These are phyloP conservation scores for Digitonthophagus gazella DNA, from an alignment of 2,888 invertebrate species.

Conservation along the genomic window DNA sequence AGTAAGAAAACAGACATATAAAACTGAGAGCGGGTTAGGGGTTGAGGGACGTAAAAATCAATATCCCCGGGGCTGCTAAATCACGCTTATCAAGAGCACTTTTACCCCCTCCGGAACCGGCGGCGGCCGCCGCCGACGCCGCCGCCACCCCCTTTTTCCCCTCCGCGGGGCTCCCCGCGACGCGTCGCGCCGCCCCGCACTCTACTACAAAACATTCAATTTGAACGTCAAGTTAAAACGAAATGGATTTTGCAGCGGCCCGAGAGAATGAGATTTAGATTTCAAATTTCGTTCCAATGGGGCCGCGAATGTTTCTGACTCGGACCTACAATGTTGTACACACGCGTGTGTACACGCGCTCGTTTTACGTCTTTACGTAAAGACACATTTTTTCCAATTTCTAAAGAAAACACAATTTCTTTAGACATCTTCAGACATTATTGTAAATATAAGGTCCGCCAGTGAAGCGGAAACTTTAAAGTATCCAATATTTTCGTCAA, in stretches of 20 bases:
- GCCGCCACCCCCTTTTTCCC: constrained; percentile 29
- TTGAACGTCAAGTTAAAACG: constrained; percentile 60
- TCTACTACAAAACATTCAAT: constrained; percentile 60
- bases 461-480: no score
- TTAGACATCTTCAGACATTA: no score
- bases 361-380: no score
- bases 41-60: constrained; percentile 54
- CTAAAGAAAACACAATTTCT: no score
- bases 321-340: constrained; percentile 19
- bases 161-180: constrained; percentile 29
- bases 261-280: constrained; percentile 54
- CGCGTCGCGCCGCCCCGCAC: constrained; percentile 36
- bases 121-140: constrained; percentile 50
- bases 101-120: constrained; percentile 51
- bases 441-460: no score
- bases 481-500: no score
- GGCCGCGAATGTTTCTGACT: constrained; percentile 38
- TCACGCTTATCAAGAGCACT: constrained; percentile 63
- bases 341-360: constrained; percentile 22
- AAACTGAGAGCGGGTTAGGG: constrained; percentile 53
- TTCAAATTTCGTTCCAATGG: constrained; percentile 49
- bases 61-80: constrained; percentile 74
- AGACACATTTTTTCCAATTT: no score
- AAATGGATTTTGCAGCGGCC: constrained; percentile 59
- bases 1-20: constrained; percentile 59